Conservation (phyloP, 2,113 vertebrate genomes). For the Globicephala melas region DNA sequence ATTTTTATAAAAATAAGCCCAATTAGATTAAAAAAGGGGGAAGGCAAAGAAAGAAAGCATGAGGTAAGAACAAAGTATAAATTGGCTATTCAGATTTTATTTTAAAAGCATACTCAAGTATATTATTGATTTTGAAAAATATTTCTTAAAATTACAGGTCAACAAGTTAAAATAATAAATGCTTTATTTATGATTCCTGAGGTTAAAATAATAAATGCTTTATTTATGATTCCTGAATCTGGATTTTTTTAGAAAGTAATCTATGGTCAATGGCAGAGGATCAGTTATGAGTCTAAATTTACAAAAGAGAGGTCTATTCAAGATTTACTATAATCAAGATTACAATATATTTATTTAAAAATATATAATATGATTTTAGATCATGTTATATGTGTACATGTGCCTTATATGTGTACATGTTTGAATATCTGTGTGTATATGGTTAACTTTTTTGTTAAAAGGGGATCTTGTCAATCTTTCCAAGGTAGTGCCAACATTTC, state of each 20-base stretch:
- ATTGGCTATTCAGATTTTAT: background rate
- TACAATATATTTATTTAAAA: background rate
- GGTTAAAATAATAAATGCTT: constrained; percentile 65
- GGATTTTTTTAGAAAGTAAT: constrained; percentile 66
- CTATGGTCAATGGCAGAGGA: background rate
- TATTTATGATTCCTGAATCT: constrained; percentile 65
- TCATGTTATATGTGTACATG: background rate
- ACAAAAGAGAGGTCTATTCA: background rate
- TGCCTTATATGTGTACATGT: background rate
- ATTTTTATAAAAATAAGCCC: constrained; percentile 7
- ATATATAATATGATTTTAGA: background rate
- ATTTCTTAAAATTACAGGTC: constrained; percentile 71
- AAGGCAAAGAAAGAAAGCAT: background rate
- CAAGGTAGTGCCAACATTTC: background rate
- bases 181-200: constrained; percentile 62
- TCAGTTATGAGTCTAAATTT: constrained; percentile 54
- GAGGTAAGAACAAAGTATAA: background rate
- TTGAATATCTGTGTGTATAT: background rate
- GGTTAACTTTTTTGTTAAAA: background rate
- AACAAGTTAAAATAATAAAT: constrained; percentile 70
- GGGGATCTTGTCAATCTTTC: background rate
- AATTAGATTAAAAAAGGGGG: background rate
- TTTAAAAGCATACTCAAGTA: constrained; percentile 44
- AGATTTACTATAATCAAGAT: background rate
- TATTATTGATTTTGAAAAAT: constrained; percentile 75